Evolutionary conservation across 1,140 invertebrate genomes (phyloP).

Genomic region (Anagrus nilaparvatae): DNA sequence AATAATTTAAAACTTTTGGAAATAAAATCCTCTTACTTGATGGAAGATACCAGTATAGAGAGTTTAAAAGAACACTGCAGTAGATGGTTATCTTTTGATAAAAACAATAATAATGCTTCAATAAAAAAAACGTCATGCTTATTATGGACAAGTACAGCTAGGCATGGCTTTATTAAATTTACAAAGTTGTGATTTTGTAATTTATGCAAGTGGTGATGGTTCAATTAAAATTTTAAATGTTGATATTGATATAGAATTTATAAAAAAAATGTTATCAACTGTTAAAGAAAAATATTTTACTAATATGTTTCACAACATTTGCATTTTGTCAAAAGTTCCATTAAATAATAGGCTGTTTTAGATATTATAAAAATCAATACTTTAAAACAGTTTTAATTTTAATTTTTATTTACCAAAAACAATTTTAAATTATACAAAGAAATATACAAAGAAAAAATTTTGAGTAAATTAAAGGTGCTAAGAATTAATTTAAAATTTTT

Average conservation of each 20-base stretch:
- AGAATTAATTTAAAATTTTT: too few relatives aligned
- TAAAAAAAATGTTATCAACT: conserved; percentile 1
- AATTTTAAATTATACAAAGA: too few relatives aligned
- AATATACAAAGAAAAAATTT: too few relatives aligned
- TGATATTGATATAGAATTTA: background rate
- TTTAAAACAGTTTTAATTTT: too few relatives aligned
- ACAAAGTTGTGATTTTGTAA: conserved; percentile 11
- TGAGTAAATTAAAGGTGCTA: too few relatives aligned
- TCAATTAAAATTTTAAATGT: conserved; percentile 3
- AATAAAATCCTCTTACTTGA: conserved; percentile 10
- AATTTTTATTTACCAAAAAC: too few relatives aligned
- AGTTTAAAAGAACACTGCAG: too few relatives aligned
- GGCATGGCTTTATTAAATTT: conserved; percentile 18
- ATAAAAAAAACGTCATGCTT: conserved; percentile 15
- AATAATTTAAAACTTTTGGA: conserved; percentile 6
- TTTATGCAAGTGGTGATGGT: conserved; percentile 15
- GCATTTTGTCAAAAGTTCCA: too few relatives aligned
- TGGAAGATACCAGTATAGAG: background rate
- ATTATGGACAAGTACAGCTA: conserved; percentile 20
- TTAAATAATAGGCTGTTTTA: too few relatives aligned
- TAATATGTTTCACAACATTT: conserved; percentile 9
- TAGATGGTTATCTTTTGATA: background rate
- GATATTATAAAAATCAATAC: too few relatives aligned
- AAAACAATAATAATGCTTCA: background rate
- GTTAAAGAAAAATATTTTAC: conserved; percentile 7